These are phyloP conservation scores for Rhea americana DNA, from an alignment of 2,113 vertebrate genomes.

Conservation along the genomic window DNA sequence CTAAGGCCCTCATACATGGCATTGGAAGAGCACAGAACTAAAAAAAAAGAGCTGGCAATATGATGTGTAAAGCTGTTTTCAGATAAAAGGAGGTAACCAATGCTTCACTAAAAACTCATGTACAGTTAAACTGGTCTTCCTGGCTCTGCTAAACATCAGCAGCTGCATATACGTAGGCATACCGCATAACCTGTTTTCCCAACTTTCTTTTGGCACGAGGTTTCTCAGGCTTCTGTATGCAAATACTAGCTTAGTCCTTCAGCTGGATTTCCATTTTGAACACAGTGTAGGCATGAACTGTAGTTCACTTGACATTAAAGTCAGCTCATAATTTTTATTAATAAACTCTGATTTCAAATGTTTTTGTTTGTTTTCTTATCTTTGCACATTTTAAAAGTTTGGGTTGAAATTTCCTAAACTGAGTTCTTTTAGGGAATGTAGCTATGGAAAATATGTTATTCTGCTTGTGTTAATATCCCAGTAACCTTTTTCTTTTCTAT, in stretches of 20 bases:
- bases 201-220: background rate
- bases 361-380: background rate
- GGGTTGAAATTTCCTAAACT: background rate
- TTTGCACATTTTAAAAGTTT: background rate
- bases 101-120: background rate
- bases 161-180: background rate
- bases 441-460: background rate
- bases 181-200: background rate
- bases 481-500: background rate
- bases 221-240: background rate
- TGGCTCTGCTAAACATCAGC: background rate
- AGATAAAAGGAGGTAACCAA: background rate
- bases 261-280: background rate
- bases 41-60: background rate
- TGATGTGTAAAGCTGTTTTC: background rate
- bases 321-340: background rate
- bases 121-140: background rate
- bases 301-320: background rate
- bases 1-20: fast-evolving
- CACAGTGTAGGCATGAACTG: background rate
- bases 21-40: background rate
- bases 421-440: background rate
- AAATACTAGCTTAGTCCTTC: background rate
- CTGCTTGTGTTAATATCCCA: background rate
- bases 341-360: background rate